phyloP scores from a whole-genome alignment of 2,888 invertebrate genomes.

The Callinectes sapidus region DNA sequence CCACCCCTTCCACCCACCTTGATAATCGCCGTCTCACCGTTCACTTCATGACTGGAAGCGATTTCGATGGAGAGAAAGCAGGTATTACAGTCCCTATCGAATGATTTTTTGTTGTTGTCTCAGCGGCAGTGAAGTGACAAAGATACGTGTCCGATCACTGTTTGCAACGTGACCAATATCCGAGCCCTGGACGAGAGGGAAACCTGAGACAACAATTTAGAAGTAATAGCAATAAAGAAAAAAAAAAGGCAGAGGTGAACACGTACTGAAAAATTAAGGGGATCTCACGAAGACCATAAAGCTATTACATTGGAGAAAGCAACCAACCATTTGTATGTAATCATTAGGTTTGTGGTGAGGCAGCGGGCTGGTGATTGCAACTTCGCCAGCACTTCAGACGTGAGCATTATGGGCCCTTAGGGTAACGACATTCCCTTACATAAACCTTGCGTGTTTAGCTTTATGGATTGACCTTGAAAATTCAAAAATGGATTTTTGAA shows the following conservation, averaged over 20 bases:
- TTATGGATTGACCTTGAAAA: too few relatives aligned
- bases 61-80: constrained; percentile 24
- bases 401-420: too few relatives aligned
- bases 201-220: neutral
- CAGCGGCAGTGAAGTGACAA: neutral
- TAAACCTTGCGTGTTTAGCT: too few relatives aligned
- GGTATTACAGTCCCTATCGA: neutral
- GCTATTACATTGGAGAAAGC: too few relatives aligned
- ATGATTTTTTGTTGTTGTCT: neutral
- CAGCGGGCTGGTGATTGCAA: too few relatives aligned
- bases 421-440: too few relatives aligned
- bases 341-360: too few relatives aligned
- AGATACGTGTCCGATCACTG: neutral
- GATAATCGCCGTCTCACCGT: neutral
- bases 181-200: neutral
- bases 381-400: too few relatives aligned
- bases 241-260: neutral
- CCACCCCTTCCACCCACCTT: neutral
- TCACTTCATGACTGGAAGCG: neutral
- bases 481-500: too few relatives aligned
- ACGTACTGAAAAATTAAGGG: neutral
- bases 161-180: neutral
- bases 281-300: neutral
- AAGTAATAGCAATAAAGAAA: neutral
- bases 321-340: too few relatives aligned